A percentile compares a stretch with the other conserved stretches of the same genome.
phyloP scores from a whole-genome alignment of 2,113 vertebrate genomes.

The Pachycephala philippinensis region DNA sequence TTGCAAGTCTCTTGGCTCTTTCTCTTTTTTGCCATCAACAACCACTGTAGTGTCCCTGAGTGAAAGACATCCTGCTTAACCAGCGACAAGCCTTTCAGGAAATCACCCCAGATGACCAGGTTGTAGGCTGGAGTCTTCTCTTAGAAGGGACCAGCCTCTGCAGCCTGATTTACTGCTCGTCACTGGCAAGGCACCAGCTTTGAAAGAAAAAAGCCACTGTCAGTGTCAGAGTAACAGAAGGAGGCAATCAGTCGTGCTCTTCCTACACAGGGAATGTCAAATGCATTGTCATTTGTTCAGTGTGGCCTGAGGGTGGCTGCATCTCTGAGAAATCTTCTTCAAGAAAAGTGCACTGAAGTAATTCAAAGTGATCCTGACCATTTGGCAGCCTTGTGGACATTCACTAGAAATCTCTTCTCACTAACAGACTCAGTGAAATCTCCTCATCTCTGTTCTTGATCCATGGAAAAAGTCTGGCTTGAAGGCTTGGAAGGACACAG shows the following conservation, averaged over 20 bases:
- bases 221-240: neutral
- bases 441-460: neutral
- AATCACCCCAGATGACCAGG: neutral
- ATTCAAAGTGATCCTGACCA: neutral
- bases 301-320: neutral
- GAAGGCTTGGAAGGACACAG: neutral
- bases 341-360: neutral
- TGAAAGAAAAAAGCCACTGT: neutral
- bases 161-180: neutral
- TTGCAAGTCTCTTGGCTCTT: neutral
- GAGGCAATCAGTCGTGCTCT: neutral
- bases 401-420: neutral
- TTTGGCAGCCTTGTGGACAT: neutral
- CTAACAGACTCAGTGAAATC: neutral
- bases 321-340: neutral
- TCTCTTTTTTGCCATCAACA: neutral
- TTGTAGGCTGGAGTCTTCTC: neutral
- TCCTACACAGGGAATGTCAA: neutral
- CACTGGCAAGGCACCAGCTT: neutral
- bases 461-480: neutral
- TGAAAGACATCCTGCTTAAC: neutral
- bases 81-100: neutral
- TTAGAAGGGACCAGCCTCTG: neutral
- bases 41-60: neutral
- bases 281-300: neutral